These are phyloP conservation scores for Drosophila pseudotalamancana DNA, from an alignment of 2,888 invertebrate genomes.

Conservation along the genomic window DNA sequence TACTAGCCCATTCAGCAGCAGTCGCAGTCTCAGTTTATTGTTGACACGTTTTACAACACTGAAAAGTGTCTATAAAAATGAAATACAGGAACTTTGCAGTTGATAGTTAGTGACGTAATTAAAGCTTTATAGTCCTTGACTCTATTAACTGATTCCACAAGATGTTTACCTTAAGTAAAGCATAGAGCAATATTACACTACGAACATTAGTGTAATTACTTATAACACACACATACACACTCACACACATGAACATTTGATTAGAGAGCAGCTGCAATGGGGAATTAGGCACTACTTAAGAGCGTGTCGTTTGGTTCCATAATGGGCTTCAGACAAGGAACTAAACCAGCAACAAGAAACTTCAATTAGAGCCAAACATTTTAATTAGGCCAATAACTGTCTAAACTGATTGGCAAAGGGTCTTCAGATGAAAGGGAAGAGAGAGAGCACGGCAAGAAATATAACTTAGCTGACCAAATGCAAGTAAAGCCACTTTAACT, in stretches of 20 bases:
- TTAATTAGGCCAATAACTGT: slow-evolving; percentile 37
- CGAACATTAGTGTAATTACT: slow-evolving; percentile 5
- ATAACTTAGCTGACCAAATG: slow-evolving; percentile 36
- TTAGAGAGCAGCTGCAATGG: slow-evolving; percentile 12
- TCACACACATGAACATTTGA: slow-evolving; percentile 21
- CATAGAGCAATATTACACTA: too few species aligned
- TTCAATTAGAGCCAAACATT: slow-evolving; percentile 69
- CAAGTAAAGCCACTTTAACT: slow-evolving; percentile 42
- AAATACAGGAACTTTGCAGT: too few species aligned
- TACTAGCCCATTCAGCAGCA: too few species aligned
- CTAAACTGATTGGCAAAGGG: neutral
- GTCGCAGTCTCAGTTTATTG: too few species aligned
- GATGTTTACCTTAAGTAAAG: neutral
- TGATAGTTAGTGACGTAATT: too few species aligned
- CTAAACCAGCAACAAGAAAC: slow-evolving; percentile 64
- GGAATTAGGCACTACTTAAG: slow-evolving; percentile 24
- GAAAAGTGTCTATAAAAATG: too few species aligned
- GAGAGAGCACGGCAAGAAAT: too few species aligned
- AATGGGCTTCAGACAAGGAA: slow-evolving; percentile 43
- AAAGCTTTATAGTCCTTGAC: too few species aligned
- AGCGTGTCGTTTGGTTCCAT: slow-evolving; percentile 23
- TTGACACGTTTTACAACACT: too few species aligned
- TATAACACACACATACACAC: slow-evolving; percentile 3
- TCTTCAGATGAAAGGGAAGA: neutral
- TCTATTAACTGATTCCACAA: neutral